Evolutionary conservation across 2,888 invertebrate species (phyloP).

Genomic region (Nebria brevicollis): DNA sequence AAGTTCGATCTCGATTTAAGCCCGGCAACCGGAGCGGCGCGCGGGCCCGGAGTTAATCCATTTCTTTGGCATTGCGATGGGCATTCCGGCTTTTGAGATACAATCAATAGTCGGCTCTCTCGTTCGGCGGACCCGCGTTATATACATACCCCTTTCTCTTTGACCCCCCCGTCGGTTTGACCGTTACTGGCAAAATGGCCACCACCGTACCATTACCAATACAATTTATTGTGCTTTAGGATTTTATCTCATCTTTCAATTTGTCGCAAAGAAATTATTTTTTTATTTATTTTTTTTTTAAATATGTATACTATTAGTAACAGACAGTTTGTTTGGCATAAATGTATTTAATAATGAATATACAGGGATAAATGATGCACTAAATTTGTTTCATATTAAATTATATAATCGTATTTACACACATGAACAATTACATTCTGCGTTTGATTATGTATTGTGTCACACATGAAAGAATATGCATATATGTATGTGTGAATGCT

Average conservation of each 20-base stretch:
- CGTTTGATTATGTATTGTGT: background rate
- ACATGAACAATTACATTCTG: conserved; percentile 25
- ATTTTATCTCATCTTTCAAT: too few relatives aligned
- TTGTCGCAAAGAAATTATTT: too few relatives aligned
- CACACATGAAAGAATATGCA: background rate
- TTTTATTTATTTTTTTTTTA: too few relatives aligned
- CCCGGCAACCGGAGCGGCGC: background rate
- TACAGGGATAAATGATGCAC: too few relatives aligned
- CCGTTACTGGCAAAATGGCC: conserved; percentile 12
- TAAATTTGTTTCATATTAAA: background rate
- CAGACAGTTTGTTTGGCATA: too few relatives aligned
- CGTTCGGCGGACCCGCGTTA: background rate
- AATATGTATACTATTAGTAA: too few relatives aligned
- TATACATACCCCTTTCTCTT: background rate
- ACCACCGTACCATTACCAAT: background rate
- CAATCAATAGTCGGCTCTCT: conserved; percentile 38
- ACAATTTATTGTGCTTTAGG: background rate
- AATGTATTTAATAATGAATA: too few relatives aligned
- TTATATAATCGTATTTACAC: background rate
- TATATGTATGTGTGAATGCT: conserved; percentile 9
- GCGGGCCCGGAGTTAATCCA: conserved; percentile 36
- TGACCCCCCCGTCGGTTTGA: background rate
- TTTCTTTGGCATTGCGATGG: conserved; percentile 46
- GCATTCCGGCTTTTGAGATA: conserved; percentile 41
- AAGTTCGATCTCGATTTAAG: background rate